A percentile compares a stretch with the other conserved stretches of the same genome.
Conservation (phyloP, 2,113 vertebrate genomes). For the Puntigrus tetrazona region DNA sequence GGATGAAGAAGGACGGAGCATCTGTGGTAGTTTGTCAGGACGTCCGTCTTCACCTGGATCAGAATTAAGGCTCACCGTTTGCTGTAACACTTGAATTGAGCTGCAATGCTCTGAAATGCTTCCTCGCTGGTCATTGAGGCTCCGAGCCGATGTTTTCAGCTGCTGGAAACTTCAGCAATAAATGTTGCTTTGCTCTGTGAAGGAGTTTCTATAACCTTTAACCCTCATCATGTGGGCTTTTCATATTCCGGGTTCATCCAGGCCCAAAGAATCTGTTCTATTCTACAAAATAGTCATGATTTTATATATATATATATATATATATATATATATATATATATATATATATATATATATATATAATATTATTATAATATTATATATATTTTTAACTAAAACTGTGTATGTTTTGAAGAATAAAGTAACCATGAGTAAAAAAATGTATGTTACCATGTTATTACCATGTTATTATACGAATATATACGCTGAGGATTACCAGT, state of each 20-base stretch:
- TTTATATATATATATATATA: no score
- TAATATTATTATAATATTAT: no score
- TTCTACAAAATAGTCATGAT: not conserved
- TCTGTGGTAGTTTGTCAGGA: conserved; percentile 56
- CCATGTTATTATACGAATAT: not conserved
- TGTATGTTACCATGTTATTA: not conserved
- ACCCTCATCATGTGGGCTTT: not conserved
- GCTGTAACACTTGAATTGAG: not conserved
- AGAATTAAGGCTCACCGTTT: conserved; percentile 48
- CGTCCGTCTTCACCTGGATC: conserved; percentile 49
- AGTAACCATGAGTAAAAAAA: no score
- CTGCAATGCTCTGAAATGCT: not conserved
- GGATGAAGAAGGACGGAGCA: conserved; percentile 65
- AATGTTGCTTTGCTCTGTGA: not conserved
- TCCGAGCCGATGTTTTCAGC: not conserved
- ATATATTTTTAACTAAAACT: no score
- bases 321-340: no score
- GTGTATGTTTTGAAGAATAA: no score
- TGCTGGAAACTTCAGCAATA: not conserved
- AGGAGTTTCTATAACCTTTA: not conserved
- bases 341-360: no score
- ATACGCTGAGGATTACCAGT: not conserved
- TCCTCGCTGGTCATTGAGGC: not conserved
- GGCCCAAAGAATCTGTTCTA: not conserved
- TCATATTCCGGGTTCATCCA: not conserved